A percentile compares a stretch with the other conserved stretches of the same genome.
Evolutionary conservation across 1,140 invertebrate genomes (phyloP).

Genomic region (Diorhabda carinulata): DNA sequence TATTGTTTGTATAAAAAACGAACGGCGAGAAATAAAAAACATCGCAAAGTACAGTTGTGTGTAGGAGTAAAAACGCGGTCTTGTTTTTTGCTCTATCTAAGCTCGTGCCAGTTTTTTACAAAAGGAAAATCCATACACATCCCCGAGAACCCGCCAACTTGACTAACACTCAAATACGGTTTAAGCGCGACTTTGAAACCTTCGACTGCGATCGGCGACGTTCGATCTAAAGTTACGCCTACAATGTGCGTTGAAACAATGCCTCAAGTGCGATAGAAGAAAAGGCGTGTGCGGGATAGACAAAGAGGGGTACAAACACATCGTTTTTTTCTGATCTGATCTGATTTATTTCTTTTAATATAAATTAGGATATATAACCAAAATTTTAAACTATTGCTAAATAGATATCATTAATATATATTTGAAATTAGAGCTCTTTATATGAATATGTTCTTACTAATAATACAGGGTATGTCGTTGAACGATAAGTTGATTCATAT

Average conservation of each 20-base stretch:
- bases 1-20: conserved; percentile 11
- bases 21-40: conserved; percentile 17
- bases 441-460: no score
- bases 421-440: not conserved
- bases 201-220: conserved; percentile 17
- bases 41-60: conserved; percentile 20
- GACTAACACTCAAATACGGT: conserved; percentile 21
- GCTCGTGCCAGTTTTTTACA: conserved; percentile 22
- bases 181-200: conserved; percentile 23
- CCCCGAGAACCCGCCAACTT: conserved; percentile 14
- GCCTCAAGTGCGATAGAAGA: conserved; percentile 22
- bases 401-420: not conserved
- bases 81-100: conserved; percentile 17
- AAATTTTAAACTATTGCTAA: no score
- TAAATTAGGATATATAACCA: no score
- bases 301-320: conserved; percentile 8
- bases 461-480: no score
- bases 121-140: conserved; percentile 14
- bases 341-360: not conserved
- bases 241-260: conserved; percentile 27
- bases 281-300: not conserved
- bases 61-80: conserved; percentile 20
- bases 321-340: conserved; percentile 13
- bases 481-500: no score
- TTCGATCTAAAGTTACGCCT: conserved; percentile 19